phyloP scores from a whole-genome alignment of 1,140 invertebrate genomes.

The Leptonema lineaticorne region DNA sequence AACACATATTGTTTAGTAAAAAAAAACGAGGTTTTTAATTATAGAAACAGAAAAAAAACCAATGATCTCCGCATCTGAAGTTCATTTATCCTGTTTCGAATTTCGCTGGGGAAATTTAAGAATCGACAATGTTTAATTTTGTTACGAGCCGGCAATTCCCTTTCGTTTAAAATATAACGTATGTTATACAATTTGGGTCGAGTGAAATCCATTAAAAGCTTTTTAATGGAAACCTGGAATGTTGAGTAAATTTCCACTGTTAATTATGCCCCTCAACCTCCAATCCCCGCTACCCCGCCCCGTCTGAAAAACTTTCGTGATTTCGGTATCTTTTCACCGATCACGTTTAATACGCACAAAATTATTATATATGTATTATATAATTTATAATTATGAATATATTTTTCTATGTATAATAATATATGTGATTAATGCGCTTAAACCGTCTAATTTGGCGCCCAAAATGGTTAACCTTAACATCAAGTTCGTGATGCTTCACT shows the following conservation, averaged over 20 bases:
- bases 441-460: too few relatives aligned
- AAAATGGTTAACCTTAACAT: too few relatives aligned
- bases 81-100: neutral
- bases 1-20: too few relatives aligned
- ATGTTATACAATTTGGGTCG: neutral
- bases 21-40: too few relatives aligned
- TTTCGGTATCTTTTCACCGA: conserved; percentile 21
- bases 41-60: too few relatives aligned
- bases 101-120: neutral
- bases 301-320: conserved; percentile 20
- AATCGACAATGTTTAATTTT: neutral
- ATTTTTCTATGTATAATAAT: too few relatives aligned
- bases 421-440: too few relatives aligned
- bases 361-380: too few relatives aligned
- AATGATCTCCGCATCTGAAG: neutral
- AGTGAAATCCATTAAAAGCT: conserved; percentile 19
- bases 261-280: conserved; percentile 26
- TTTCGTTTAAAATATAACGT: too few relatives aligned
- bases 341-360: neutral
- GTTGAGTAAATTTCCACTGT: conserved; percentile 14
- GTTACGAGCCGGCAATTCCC: neutral
- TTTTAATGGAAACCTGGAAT: conserved; percentile 34
- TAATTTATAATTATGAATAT: too few relatives aligned
- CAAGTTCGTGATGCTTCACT: too few relatives aligned
- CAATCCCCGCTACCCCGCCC: too few relatives aligned